Conservation (phyloP, 2,888 invertebrate genomes). For the Spodoptera littoralis region DNA sequence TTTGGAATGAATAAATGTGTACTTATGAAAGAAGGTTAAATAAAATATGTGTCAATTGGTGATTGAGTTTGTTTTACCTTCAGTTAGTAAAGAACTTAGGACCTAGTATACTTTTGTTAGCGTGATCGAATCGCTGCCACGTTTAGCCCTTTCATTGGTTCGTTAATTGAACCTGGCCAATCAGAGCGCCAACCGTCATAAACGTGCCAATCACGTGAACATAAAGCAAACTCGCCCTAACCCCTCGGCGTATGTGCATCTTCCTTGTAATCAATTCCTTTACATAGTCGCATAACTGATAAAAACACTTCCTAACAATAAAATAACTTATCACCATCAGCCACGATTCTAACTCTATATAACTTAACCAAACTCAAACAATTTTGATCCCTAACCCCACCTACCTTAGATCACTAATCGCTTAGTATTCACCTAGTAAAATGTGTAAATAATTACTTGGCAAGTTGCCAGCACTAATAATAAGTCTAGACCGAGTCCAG, state of each 20-base stretch:
- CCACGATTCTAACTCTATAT: background rate
- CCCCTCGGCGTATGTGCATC: background rate
- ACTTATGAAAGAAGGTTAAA: too few relatives aligned
- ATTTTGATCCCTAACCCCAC: background rate
- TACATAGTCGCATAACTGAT: background rate
- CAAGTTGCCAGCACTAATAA: conserved; percentile 33
- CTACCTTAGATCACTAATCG: conserved; percentile 1
- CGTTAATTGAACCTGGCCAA: too few relatives aligned
- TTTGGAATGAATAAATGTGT: too few relatives aligned
- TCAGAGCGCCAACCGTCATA: too few relatives aligned
- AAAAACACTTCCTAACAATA: background rate
- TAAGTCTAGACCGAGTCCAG: conserved; percentile 46
- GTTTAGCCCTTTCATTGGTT: too few relatives aligned
- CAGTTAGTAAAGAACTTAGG: too few relatives aligned
- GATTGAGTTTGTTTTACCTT: too few relatives aligned
- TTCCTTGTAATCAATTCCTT: background rate
- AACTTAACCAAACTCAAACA: background rate
- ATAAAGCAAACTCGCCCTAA: too few relatives aligned
- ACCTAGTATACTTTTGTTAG: too few relatives aligned
- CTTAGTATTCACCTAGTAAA: background rate
- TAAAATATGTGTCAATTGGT: too few relatives aligned
- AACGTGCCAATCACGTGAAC: too few relatives aligned
- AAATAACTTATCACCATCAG: background rate
- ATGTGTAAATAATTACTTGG: conserved; percentile 28
- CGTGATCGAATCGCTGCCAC: too few relatives aligned